Evolutionary conservation across 1,140 invertebrate genomes (phyloP).

Genomic region (Tachypleus tridentatus): DNA sequence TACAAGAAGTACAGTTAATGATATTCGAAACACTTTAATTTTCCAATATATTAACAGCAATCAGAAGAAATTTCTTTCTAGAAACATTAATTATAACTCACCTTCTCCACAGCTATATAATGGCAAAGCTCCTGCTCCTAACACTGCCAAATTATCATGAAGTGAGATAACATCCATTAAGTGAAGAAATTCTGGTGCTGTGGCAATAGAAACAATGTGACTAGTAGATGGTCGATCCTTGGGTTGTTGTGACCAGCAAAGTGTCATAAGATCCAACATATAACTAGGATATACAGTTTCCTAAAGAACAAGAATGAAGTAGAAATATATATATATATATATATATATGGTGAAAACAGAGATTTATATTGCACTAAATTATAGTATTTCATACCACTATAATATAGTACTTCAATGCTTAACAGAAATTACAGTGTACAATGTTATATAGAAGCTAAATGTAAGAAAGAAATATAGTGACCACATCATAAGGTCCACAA

Average conservation of each 20-base stretch:
- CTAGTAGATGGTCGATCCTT: slow-evolving; percentile 77
- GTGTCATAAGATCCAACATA: slow-evolving; percentile 86
- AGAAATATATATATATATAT: too few relatives aligned
- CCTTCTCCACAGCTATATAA: slow-evolving; percentile 1
- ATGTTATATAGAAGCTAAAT: too few relatives aligned
- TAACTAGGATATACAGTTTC: slow-evolving; percentile 67
- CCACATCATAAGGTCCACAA: too few relatives aligned
- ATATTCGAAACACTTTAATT: background rate
- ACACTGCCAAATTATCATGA: slow-evolving; percentile 27
- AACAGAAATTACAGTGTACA: too few relatives aligned
- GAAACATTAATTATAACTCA: background rate
- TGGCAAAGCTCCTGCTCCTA: slow-evolving; percentile 20
- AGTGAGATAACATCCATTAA: slow-evolving; percentile 60
- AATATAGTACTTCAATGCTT: too few relatives aligned
- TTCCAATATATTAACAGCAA: background rate
- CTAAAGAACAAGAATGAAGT: slow-evolving; percentile 24
- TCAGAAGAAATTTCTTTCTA: slow-evolving; percentile 1
- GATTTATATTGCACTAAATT: background rate
- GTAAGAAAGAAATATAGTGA: too few relatives aligned
- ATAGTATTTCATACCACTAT: too few relatives aligned
- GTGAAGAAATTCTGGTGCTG: slow-evolving; percentile 84
- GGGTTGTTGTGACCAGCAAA: slow-evolving; percentile 86
- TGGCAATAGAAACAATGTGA: slow-evolving; percentile 81
- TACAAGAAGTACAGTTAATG: background rate
- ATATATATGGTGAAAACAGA: slow-evolving; percentile 4